phyloP scores from a whole-genome alignment of 2,888 invertebrate genomes.

The Nephrotoma appendiculata region DNA sequence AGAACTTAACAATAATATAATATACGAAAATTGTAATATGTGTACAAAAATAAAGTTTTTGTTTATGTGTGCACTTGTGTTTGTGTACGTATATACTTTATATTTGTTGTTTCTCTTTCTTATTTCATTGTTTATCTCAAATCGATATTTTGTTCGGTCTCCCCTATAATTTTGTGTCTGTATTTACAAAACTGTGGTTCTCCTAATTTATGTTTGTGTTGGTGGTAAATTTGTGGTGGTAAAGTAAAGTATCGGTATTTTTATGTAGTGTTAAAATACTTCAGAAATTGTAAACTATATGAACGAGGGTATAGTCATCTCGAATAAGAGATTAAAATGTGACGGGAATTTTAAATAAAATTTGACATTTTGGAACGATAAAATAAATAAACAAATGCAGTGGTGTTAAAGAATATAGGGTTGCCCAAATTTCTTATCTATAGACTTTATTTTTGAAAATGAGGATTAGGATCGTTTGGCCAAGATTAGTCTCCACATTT shows the following conservation, averaged over 20 bases:
- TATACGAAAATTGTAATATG: not conserved
- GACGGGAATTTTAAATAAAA: no score
- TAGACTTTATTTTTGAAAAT: no score
- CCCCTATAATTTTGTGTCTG: not conserved
- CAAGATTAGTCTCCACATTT: no score
- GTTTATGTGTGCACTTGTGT: not conserved
- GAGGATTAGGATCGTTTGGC: no score
- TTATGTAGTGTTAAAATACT: not conserved
- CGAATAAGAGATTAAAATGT: no score
- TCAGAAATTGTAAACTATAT: not conserved
- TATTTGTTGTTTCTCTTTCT: not conserved
- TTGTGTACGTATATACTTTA: not conserved
- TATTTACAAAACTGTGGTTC: not conserved
- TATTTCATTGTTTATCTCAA: not conserved
- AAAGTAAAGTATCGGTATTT: not conserved
- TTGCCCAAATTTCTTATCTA: no score
- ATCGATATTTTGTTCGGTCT: not conserved
- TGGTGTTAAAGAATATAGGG: no score
- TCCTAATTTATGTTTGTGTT: not conserved
- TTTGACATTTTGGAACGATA: no score
- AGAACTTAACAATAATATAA: not conserved
- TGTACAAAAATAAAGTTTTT: not conserved
- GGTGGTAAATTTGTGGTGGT: not conserved
- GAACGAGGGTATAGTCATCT: not conserved
- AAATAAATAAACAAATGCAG: no score